Evolutionary conservation across 2,797 vertebrate genomes (phyloP).

Genomic region (Sandelia bainsii): DNA sequence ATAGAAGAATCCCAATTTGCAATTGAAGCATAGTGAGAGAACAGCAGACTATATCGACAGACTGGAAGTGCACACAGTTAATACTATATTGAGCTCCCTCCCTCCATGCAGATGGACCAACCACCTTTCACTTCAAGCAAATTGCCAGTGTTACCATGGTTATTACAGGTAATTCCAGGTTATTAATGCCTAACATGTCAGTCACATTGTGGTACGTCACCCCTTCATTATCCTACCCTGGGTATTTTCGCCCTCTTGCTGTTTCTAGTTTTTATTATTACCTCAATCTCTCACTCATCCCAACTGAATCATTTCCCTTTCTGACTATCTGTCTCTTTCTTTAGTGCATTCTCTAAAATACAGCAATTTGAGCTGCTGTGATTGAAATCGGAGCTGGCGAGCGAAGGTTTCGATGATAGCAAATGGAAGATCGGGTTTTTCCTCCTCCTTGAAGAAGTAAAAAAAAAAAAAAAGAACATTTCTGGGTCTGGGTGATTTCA

Average conservation of each 20-base stretch:
- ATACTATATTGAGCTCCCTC: constrained; percentile 58
- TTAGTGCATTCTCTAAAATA: constrained; percentile 3
- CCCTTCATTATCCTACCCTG: constrained; percentile 81
- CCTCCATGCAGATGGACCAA: constrained; percentile 28
- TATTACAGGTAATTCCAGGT: constrained; percentile 85
- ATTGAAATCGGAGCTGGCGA: constrained; percentile 41
- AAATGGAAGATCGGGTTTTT: constrained; percentile 11
- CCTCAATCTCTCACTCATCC: constrained; percentile 38
- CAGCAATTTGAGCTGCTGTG: constrained; percentile 26
- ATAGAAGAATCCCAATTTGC: constrained; percentile 2
- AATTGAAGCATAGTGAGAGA: neutral
- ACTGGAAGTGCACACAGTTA: constrained; percentile 70
- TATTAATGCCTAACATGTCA: constrained; percentile 83
- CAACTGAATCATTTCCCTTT: constrained; percentile 25
- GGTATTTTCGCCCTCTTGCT: constrained; percentile 73
- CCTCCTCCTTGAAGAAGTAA: neutral
- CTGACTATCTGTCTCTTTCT: constrained; percentile 9
- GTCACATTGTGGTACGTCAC: constrained; percentile 74
- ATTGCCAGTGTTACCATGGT: constrained; percentile 84
- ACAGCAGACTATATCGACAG: constrained; percentile 8
- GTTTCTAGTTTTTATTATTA: constrained; percentile 46
- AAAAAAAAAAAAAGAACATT: neutral
- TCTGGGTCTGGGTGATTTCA: neutral
- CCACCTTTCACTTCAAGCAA: constrained; percentile 75
- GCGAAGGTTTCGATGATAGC: constrained; percentile 5